Evolutionary conservation across 2,113 vertebrate genomes (phyloP).

Genomic region (Notarius quadriscutis): DNA sequence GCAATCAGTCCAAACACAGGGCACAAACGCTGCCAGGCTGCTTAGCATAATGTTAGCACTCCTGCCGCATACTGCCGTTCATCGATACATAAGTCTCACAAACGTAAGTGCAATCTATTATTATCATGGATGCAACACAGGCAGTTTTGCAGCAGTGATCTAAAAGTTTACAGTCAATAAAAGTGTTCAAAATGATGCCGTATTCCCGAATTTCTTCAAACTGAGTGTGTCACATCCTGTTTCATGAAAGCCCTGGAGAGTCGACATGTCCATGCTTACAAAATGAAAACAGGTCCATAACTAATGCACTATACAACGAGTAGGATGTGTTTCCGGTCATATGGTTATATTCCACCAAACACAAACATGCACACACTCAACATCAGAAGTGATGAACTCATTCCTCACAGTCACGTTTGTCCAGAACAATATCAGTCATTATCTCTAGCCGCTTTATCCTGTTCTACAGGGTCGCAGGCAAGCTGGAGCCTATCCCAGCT

Average conservation of each 20-base stretch:
- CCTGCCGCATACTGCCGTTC: constrained; percentile 38
- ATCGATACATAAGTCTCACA: constrained; percentile 39
- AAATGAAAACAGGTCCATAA: neutral
- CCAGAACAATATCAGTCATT: constrained; percentile 1
- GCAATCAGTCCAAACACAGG: constrained; percentile 44
- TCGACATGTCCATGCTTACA: neutral
- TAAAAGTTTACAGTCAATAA: constrained; percentile 25
- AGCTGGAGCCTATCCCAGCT: too few species aligned
- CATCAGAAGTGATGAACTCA: constrained; percentile 3
- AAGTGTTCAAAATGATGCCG: neutral
- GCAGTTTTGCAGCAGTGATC: constrained; percentile 26
- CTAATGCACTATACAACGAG: neutral
- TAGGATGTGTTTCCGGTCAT: neutral
- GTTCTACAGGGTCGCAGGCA: too few species aligned
- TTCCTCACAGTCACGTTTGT: constrained; percentile 19
- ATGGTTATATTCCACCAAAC: neutral
- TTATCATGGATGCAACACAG: constrained; percentile 34
- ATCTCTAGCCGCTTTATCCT: too few species aligned
- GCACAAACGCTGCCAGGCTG: constrained; percentile 43
- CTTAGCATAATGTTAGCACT: constrained; percentile 55
- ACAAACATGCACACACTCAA: neutral
- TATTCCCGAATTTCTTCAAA: neutral
- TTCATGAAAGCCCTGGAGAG: neutral
- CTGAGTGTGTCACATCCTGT: neutral
- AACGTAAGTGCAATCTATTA: constrained; percentile 41